Percentiles rank a stretch among this genome's conserved stretches.
Conservation (phyloP, 1,140 invertebrate genomes). For the Pectinophora gossypiella region DNA sequence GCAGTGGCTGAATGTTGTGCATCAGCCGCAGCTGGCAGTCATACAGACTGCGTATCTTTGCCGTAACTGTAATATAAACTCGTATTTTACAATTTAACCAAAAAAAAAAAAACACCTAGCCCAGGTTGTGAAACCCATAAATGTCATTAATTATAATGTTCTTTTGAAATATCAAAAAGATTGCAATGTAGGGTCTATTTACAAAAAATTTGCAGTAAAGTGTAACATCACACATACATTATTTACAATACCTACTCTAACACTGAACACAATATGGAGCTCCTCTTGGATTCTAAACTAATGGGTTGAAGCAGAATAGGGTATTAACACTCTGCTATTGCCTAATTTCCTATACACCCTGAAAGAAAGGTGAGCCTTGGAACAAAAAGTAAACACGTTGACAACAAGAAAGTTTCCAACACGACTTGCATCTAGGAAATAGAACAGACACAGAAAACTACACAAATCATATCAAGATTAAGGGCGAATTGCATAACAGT, state of each 20-base stretch:
- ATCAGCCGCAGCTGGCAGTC: constrained; percentile 96
- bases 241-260: no score
- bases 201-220: no score
- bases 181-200: no score
- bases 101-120: no score
- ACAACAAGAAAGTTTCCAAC: constrained; percentile 4
- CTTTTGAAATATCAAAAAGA: no score
- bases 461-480: neutral
- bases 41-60: constrained; percentile 97
- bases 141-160: no score
- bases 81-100: no score
- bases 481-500: neutral
- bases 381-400: constrained; percentile 23
- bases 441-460: neutral
- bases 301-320: neutral
- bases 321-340: neutral
- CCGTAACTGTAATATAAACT: constrained; percentile 95
- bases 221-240: no score
- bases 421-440: neutral
- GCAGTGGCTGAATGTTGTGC: constrained; percentile 93
- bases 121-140: no score
- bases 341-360: constrained; percentile 9
- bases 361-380: constrained; percentile 49
- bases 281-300: no score
- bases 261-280: no score